Evolutionary conservation across 2,888 invertebrate genomes (phyloP), one percentile per base, ranked within the genome.

Genomic region (Agrenia bidenticulata): DNA sequence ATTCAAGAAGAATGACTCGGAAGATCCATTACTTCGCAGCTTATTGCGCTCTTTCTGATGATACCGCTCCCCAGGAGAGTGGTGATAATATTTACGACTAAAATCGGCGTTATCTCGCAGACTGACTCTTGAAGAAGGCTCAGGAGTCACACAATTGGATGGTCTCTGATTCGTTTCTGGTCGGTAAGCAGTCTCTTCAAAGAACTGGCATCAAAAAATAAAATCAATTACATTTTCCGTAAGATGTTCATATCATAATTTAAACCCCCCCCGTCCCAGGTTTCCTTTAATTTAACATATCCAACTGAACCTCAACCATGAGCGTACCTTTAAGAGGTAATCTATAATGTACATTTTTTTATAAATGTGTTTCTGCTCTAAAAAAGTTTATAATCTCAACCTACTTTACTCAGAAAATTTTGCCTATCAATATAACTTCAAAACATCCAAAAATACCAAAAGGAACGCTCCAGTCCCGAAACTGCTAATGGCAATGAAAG

Each of bases 181-280:
- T 79, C 92, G 90, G 80, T 94, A 91, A 23, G 94, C 94, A 72
- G 92, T 91, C 79, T 90, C 90, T 75, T 92, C 88, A 81, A 92
- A 94, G 82, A 91, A 92, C 92, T 93, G 82, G 17, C 9, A 51
- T 51, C 7, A 51, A 65, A 64, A 67, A 66, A 11, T 51, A 63
- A 45, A 32, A 66, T 49, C 21, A 62, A 23, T 11, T n/a, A n/a
- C n/a, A n/a, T n/a, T n/a, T n/a, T n/a, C n/a, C n/a, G 17, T 7
- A 49, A 17, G 13, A 39, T 13, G 42, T 41, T 41, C 19, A 15
- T 49, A 49, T 49, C n/a, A n/a, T n/a, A n/a, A n/a, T n/a, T n/a
- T n/a, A n/a, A n/a, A n/a, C n/a, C n/a, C n/a, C n/a, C n/a, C n/a
- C n/a, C n/a, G n/a, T n/a, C n/a, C n/a, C n/a, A n/a, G n/a, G n/a